Base-by-base conservation (phyloP, 2,797 vertebrate species). In the Falco berigora region DNA sequence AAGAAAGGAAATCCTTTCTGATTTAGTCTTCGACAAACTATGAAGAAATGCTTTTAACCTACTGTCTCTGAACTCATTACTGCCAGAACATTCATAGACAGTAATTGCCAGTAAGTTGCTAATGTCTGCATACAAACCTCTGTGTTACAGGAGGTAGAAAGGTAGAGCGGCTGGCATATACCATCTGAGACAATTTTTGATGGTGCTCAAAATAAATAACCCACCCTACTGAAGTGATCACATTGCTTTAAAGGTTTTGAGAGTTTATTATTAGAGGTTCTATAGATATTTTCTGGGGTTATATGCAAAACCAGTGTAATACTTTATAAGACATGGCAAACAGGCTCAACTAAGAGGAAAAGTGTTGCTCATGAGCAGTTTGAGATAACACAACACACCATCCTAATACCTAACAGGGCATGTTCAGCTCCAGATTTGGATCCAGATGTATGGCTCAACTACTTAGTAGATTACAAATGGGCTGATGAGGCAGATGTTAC, bases 1-100 rank as follows among this genome's bases (percentile, higher is more conserved):
- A 78, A 23, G 56, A 78, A 81, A 91, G 88, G 92, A 95, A 94
- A 96, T 92, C 76, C 79, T 76, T 80, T 94, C 79, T 36, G 2
- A 77, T 76, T 50, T 28, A 58, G 58, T 49, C 84, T 84, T 72
- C 17, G 55, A 74, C 85, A 76, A 90, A 49, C 47, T 34, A 4
- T 15, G 75, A 91, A 92, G 55, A 94, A 96, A 80, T 3, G 4
- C 59, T 80, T 91, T 93, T 64, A 64, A 81, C 27, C 27, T 56
- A 12, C 71, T 79, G 24, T 22, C 32, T 91, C 59, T 49, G 50
- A 79, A 21, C 22, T 91, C 63, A 24, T 28, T 32, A 47, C n/a
- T 56, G 62, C 32, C 85, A 91, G 75, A 79, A 49, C 67, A 85
- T 32, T 16, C 46, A 34, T 2, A n/a, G 61, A 17, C 34, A 88